phyloP scores from a whole-genome alignment of 2,888 invertebrate species.

The Lithophane leautieri region DNA sequence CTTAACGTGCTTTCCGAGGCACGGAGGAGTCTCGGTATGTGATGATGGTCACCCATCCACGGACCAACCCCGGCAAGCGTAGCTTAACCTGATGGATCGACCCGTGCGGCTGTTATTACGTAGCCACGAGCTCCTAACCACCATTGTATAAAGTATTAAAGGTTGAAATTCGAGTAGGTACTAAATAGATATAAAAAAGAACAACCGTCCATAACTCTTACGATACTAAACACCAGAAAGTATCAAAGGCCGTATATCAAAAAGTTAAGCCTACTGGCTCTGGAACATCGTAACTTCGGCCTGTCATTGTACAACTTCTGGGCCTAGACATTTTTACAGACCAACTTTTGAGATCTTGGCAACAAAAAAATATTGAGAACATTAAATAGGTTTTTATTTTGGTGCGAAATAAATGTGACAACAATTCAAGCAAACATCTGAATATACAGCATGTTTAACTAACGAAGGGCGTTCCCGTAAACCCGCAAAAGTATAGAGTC shows the following conservation, averaged over 20 bases:
- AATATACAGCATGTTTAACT: too few relatives aligned
- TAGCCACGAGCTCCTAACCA: too few relatives aligned
- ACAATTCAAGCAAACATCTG: too few relatives aligned
- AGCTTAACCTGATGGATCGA: too few relatives aligned
- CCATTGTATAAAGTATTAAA: conserved; percentile 9
- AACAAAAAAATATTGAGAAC: conserved; percentile 29
- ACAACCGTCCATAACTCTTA: conserved; percentile 45
- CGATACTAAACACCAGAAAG: conserved; percentile 49
- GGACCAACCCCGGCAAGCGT: too few relatives aligned
- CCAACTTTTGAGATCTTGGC: conserved; percentile 24
- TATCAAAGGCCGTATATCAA: conserved; percentile 58
- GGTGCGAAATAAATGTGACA: not conserved
- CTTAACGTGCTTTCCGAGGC: too few relatives aligned
- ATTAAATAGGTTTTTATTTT: conserved; percentile 22
- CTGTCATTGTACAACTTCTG: conserved; percentile 53
- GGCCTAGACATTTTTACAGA: conserved; percentile 45
- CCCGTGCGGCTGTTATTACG: too few relatives aligned
- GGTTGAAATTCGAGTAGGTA: conserved; percentile 14
- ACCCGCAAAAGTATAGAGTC: too few relatives aligned
- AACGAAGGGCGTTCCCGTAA: too few relatives aligned
- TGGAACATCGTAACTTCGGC: conserved; percentile 49
- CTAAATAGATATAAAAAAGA: conserved; percentile 29
- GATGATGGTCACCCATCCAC: too few relatives aligned
- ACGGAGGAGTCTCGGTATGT: too few relatives aligned
- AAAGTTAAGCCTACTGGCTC: conserved; percentile 57